These are phyloP conservation scores for Aquatica leii DNA, from an alignment of 2,888 invertebrate genomes.

Conservation along the genomic window DNA sequence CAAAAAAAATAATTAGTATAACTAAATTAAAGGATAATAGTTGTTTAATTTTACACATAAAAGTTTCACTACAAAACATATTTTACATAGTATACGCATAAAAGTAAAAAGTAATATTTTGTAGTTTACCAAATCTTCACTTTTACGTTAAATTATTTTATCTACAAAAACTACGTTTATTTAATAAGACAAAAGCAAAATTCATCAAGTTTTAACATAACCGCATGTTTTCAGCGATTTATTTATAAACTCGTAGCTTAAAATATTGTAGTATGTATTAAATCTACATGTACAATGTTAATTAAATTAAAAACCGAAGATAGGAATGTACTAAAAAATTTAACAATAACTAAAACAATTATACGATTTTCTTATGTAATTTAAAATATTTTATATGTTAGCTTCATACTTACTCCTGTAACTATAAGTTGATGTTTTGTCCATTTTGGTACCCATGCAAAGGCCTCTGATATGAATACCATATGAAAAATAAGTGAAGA, in stretches of 20 bases:
- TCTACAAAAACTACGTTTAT: background rate
- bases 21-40: background rate
- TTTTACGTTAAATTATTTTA: conserved; percentile 3
- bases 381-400: too few species aligned
- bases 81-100: background rate
- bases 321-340: too few species aligned
- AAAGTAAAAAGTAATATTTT: background rate
- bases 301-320: too few species aligned
- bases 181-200: too few species aligned
- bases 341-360: too few species aligned
- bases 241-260: too few species aligned
- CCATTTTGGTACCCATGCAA: conserved; percentile 75
- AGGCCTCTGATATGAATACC: conserved; percentile 71
- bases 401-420: conserved; percentile 69
- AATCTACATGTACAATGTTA: too few species aligned
- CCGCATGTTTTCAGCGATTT: too few species aligned
- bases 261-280: too few species aligned
- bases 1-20: conserved; percentile 34
- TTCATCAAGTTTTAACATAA: too few species aligned
- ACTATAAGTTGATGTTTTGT: conserved; percentile 75
- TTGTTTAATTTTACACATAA: background rate
- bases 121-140: background rate
- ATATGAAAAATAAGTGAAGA: conserved; percentile 75
- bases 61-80: too few species aligned
- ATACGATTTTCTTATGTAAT: too few species aligned